Base-by-base conservation (phyloP, 2,113 vertebrate species). In the Grus americana region DNA sequence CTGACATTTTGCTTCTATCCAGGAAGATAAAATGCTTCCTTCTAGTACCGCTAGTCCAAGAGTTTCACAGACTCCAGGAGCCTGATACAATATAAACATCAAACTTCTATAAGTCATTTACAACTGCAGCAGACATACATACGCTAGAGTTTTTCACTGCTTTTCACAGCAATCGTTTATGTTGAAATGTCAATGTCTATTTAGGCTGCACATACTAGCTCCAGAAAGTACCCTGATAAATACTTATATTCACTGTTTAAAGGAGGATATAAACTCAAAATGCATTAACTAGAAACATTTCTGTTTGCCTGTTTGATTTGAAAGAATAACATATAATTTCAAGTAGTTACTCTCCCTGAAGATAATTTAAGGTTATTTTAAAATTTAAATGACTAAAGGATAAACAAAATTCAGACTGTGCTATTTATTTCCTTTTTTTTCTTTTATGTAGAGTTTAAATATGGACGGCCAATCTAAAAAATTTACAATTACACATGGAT, bases 361-460 rank as follows among this genome's bases (percentile, higher is more conserved):
- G 49, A 65, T 57, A 93, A 93, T 73, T 70, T 79, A 86, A 90
- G 40, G 49, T 81, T 92, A n/a, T 82, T 85, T 70, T 66, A 49
- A 85, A 82, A 79, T 58, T 52, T 72, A 75, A 91, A 90, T 62
- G 21, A 66, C 27, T 38, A 29, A 40, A 49, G 10, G 15, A 93
- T 49, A 92, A 92, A 79, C 9, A 92, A 89, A 81, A 75, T 57
- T 42, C 46, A 82, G 58, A 68, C 4, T 29, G 40, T 19, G 7
- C 7, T 88, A 49, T 38, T 75, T 71, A 26, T 76, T 89, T 65
- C 4, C 2, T 14, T 38, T 52, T 71, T 58, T 58, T 63, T 52
- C 29, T 70, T 54, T 62, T 30, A 46, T 14, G 4, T 14, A 57
- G 19, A 78, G 13, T 57, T 63, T 42, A 82, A 73, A 71, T 49